A percentile compares a stretch with the other conserved stretches of the same genome.
Conservation (phyloP, 2,113 vertebrate genomes). For the Podarcis raffonei region DNA sequence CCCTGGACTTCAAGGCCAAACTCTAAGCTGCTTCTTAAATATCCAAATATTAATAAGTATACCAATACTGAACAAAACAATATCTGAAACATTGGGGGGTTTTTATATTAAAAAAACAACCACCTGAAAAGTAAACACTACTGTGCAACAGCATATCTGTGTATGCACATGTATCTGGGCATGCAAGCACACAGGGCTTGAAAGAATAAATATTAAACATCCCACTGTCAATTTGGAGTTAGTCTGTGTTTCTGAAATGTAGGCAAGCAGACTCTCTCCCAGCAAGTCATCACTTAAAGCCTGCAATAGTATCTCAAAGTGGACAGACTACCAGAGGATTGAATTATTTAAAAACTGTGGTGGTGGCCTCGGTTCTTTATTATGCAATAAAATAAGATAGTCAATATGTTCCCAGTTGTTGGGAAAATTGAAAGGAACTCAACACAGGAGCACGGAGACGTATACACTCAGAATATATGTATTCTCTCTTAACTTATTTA, state of each 20-base stretch:
- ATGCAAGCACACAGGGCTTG: too few relatives aligned
- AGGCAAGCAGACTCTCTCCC: neutral
- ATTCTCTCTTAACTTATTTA: neutral
- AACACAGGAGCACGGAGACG: neutral
- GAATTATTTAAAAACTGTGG: neutral
- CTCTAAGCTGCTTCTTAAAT: neutral
- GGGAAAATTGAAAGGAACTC: neutral
- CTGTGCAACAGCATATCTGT: neutral
- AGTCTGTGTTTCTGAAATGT: neutral
- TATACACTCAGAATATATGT: neutral
- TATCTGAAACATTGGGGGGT: too few relatives aligned
- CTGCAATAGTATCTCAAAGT: neutral
- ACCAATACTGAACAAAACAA: too few relatives aligned
- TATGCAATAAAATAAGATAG: neutral
- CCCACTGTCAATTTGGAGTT: neutral
- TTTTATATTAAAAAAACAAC: too few relatives aligned
- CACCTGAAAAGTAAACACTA: too few relatives aligned
- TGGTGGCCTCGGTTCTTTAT: neutral
- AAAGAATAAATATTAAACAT: neutral
- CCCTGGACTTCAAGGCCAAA: neutral
- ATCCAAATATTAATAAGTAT: too few relatives aligned
- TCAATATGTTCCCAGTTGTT: neutral
- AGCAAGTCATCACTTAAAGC: neutral
- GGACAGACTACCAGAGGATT: neutral
- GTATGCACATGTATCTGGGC: too few relatives aligned